These are phyloP conservation scores for Thaumatotibia leucotreta DNA, from an alignment of 1,140 invertebrate genomes.

Conservation along the genomic window DNA sequence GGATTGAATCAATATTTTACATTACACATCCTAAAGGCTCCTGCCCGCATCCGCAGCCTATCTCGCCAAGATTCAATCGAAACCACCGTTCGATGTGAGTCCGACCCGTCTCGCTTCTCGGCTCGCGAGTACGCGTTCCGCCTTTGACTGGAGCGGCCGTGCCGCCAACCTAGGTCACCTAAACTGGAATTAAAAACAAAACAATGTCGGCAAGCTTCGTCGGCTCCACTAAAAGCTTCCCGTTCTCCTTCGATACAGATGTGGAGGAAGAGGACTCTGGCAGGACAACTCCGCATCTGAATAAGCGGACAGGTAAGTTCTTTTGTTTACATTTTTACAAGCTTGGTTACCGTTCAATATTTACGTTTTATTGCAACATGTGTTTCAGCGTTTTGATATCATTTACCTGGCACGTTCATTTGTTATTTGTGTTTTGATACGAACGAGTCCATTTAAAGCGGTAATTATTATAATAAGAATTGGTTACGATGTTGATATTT, in stretches of 20 bases:
- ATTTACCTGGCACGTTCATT: background rate
- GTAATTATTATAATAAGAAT: background rate
- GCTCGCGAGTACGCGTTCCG: background rate
- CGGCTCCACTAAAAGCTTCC: constrained; percentile 70
- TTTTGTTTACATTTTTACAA: background rate
- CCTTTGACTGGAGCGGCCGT: constrained; percentile 2
- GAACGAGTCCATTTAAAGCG: no score
- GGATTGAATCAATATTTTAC: no score
- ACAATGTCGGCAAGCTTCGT: constrained; percentile 67
- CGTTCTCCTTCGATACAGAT: constrained; percentile 71
- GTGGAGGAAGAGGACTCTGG: constrained; percentile 60
- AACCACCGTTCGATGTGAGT: background rate
- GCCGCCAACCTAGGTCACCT: no score
- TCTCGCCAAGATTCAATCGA: background rate
- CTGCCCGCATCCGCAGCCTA: no score
- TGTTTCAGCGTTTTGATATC: no score
- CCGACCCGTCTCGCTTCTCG: background rate
- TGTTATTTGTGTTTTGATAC: no score
- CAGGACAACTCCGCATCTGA: constrained; percentile 48
- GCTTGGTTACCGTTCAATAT: background rate
- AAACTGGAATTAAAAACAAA: no score
- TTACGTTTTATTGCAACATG: background rate
- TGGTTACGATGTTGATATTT: background rate
- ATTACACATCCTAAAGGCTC: no score
- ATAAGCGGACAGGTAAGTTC: constrained; percentile 58